Evolutionary conservation across 2,113 vertebrate species (phyloP), one percentile per base, ranked within the genome.

Genomic region (Phaethon lepturus): DNA sequence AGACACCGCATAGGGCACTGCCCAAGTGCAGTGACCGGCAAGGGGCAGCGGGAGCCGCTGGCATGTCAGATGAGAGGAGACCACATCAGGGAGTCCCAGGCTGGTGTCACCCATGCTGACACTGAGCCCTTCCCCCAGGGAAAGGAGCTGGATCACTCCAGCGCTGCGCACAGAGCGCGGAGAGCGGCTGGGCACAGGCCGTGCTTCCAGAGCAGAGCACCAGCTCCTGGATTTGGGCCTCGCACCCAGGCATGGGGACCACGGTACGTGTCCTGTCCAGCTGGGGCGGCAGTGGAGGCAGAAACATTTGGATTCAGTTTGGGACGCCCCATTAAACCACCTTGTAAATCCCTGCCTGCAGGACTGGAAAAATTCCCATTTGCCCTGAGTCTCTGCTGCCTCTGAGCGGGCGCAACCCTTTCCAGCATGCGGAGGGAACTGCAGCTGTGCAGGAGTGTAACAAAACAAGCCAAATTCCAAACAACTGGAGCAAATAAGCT

Each of bases 41-140:
- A 71, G 35, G 29, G 45, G 17, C 64, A 71, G 56, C 0, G 0
- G 33, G 60, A 67, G 11, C 20, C 10, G 3, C 49, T 0, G 0
- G 47, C 29, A 23, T 2, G 2, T 64, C 62, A 63, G 18, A 17
- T 45, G 75, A 66, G 40, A 60, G 35, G 28, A 81, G 42, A 38
- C 7, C 2, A 2, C 3, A 3, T 7, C 47, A 64, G 58, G 62
- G 33, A 84, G 12, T 68, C 10, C n/a, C 0, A 1, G 20, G 76
- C 17, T 29, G 17, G 29, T 20, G 49, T 5, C 26, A 20, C 38
- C 24, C n/a, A 68, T 26, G 26, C 42, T 58, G 62, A 25, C 58
- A 58, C 11, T 28, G 76, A 35, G 26, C 31, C 20, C 20, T 64
- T 55, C 8, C 19, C 33, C 25, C 49, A 73, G 28, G 49, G 15